phyloP scores from a whole-genome alignment of 2,888 invertebrate species.

The Raillietiella orientalis region DNA sequence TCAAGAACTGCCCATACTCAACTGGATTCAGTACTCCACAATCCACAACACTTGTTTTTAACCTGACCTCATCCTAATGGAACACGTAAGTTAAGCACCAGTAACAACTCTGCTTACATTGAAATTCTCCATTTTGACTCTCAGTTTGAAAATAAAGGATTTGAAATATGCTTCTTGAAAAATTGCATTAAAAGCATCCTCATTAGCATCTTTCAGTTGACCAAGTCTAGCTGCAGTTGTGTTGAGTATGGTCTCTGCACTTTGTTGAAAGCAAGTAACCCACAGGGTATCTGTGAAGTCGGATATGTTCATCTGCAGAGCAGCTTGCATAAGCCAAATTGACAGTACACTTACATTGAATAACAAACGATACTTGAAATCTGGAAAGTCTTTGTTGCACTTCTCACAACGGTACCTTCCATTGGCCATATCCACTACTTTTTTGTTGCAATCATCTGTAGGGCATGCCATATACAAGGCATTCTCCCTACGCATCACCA shows the following conservation, averaged over 20 bases:
- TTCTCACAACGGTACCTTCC: conserved; percentile 80
- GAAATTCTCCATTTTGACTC: conserved; percentile 64
- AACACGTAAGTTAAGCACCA: conserved; percentile 1
- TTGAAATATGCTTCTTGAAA: conserved; percentile 44
- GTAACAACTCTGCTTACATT: conserved; percentile 28
- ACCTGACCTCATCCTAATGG: conserved; percentile 35
- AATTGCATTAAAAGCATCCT: conserved; percentile 26
- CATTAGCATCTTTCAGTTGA: conserved; percentile 20
- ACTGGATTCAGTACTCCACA: no score
- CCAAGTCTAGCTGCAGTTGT: conserved; percentile 40
- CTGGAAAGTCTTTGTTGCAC: conserved; percentile 48
- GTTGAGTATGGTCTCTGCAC: conserved; percentile 41
- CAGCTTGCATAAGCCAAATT: no score
- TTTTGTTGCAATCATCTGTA: conserved; percentile 66
- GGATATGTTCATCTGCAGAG: conserved; percentile 41
- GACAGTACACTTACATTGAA: conserved; percentile 26
- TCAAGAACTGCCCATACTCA: no score
- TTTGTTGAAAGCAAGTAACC: conserved; percentile 61
- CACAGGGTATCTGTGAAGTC: conserved; percentile 67
- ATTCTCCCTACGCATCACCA: conserved; percentile 44
- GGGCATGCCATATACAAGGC: conserved; percentile 75
- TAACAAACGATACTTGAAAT: conserved; percentile 55
- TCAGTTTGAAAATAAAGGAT: conserved; percentile 43
- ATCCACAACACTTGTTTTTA: conserved; percentile 38
- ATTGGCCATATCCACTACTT: conserved; percentile 56